Conservation (phyloP, 2,113 vertebrate genomes). For the Boulengeromyrus knoepffleri region DNA sequence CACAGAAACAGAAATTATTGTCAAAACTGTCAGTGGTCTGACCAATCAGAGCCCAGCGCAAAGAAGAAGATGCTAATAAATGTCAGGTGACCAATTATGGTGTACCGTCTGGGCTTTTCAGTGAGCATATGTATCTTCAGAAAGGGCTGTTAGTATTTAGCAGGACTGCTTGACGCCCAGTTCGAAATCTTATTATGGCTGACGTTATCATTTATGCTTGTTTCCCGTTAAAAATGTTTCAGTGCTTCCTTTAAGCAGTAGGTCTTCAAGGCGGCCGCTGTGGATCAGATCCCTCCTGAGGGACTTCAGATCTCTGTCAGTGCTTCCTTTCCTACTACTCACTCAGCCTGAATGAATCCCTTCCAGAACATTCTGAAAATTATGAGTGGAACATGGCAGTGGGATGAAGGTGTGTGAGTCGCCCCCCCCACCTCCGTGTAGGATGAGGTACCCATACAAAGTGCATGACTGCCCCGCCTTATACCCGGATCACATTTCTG, state of each 20-base stretch:
- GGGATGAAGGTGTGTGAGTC: not conserved
- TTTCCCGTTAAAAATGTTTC: not conserved
- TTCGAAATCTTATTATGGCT: not conserved
- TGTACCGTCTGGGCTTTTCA: not conserved
- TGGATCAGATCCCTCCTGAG: not conserved
- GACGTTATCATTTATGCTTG: not conserved
- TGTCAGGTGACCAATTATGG: not conserved
- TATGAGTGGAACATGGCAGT: not conserved
- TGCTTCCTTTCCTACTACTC: not conserved
- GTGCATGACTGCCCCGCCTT: not conserved
- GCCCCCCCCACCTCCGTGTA: not conserved
- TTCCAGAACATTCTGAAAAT: not conserved
- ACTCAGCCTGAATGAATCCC: not conserved
- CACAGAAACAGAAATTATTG: not conserved
- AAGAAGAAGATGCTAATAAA: not conserved
- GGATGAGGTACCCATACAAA: not conserved
- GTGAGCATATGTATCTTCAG: not conserved
- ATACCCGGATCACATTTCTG: not conserved
- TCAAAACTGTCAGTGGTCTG: not conserved
- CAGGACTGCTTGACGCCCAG: not conserved
- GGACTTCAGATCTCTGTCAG: not conserved
- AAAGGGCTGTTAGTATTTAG: not conserved
- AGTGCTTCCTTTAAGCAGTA: not conserved
- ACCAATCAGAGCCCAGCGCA: not conserved
- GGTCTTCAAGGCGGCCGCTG: not conserved